Percentiles rank a stretch among this genome's conserved stretches.
Conservation (phyloP, 2,888 invertebrate species). For the Yponomeuta cagnagella region DNA sequence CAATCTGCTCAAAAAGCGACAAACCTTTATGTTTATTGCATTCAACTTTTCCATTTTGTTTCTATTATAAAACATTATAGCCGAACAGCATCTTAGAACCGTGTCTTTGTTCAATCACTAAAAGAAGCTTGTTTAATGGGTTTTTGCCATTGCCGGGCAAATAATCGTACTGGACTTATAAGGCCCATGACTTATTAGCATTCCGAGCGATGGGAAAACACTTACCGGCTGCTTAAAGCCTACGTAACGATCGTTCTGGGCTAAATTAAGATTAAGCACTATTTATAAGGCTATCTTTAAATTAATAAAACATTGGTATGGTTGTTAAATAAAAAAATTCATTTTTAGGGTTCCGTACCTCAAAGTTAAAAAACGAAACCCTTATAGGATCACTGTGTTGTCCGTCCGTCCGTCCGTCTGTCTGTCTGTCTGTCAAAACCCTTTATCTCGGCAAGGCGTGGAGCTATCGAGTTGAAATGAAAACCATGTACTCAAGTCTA, state of each 20-base stretch:
- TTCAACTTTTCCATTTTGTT: background rate
- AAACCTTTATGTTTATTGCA: background rate
- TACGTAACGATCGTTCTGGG: background rate
- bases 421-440: too few relatives aligned
- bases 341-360: background rate
- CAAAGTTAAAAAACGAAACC: too few relatives aligned
- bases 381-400: too few relatives aligned
- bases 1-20: background rate
- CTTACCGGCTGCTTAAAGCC: background rate
- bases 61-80: background rate
- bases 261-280: background rate
- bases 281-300: background rate
- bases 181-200: constrained; percentile 40
- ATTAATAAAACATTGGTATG: background rate
- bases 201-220: constrained; percentile 6
- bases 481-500: too few relatives aligned
- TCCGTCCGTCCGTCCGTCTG: too few relatives aligned
- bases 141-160: constrained; percentile 74
- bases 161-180: constrained; percentile 67
- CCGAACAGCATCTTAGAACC: background rate
- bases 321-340: background rate
- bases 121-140: constrained; percentile 74
- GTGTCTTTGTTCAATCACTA: constrained; percentile 69
- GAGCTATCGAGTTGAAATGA: too few relatives aligned
- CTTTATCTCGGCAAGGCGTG: too few relatives aligned